These are phyloP conservation scores for Asobara japonica DNA, from an alignment of 1,140 invertebrate genomes.

Conservation along the genomic window DNA sequence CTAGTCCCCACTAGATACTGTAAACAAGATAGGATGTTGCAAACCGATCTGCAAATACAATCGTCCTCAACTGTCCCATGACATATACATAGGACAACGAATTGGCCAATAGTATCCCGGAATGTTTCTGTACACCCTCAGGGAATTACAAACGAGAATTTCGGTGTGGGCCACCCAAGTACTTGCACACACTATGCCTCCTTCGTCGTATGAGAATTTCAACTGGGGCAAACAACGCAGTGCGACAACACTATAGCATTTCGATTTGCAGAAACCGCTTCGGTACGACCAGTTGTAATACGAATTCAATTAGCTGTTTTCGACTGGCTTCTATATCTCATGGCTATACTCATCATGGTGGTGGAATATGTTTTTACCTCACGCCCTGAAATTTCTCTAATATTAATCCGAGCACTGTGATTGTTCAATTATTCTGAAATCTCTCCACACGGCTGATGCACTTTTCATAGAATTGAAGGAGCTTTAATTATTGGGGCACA, in stretches of 20 bases:
- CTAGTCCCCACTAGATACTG: not conserved
- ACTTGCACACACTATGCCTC: not conserved
- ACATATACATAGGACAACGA: conserved; percentile 6
- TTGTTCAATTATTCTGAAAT: not conserved
- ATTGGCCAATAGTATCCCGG: conserved; percentile 1
- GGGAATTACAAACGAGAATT: conserved; percentile 23
- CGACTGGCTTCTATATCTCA: not conserved
- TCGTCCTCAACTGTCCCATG: not conserved
- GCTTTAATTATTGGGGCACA: not conserved
- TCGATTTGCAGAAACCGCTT: conserved; percentile 22
- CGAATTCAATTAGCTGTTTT: conserved; percentile 31
- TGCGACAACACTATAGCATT: not conserved
- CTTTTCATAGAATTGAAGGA: not conserved
- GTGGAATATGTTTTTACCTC: not conserved
- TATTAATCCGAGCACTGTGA: not conserved
- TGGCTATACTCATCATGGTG: not conserved
- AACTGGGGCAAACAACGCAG: conserved; percentile 30
- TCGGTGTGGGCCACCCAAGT: not conserved
- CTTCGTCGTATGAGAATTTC: conserved; percentile 9
- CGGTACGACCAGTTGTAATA: conserved; percentile 20
- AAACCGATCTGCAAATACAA: conserved; percentile 8
- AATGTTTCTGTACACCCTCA: conserved; percentile 10
- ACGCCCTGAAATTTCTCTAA: not conserved
- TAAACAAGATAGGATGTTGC: conserved; percentile 10
- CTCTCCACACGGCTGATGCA: not conserved